Conservation (phyloP, 2,113 vertebrate genomes). For the Nesogale talazaci region DNA sequence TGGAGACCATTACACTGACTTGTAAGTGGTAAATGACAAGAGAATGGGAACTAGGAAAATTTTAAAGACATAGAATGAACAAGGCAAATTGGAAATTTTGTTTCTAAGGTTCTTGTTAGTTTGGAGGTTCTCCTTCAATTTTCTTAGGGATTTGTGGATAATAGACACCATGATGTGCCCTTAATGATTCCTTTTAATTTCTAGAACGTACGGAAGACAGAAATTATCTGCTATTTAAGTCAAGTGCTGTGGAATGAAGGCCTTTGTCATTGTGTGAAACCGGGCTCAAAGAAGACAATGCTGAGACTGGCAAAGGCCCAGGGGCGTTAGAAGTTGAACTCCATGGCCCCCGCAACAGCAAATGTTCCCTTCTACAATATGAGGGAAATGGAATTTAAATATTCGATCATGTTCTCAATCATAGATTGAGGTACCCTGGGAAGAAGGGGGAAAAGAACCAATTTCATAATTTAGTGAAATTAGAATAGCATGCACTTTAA, state of each 20-base stretch:
- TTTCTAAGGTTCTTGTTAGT: not conserved
- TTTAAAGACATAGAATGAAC: constrained; percentile 15
- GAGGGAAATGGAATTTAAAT: not conserved
- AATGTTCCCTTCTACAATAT: not conserved
- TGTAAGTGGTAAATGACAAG: constrained; percentile 26
- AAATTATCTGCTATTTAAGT: not conserved
- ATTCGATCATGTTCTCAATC: not conserved
- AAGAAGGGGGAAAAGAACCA: not conserved
- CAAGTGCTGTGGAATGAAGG: not conserved
- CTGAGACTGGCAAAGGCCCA: no score
- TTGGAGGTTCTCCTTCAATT: not conserved
- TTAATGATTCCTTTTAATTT: not conserved
- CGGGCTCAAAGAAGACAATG: not conserved
- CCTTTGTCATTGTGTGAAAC: not conserved
- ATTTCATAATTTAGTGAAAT: not conserved
- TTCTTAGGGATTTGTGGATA: not conserved
- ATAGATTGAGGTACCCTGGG: not conserved
- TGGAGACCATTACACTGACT: constrained; percentile 30
- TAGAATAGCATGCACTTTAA: not conserved
- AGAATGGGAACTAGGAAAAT: not conserved
- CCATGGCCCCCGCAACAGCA: not conserved
- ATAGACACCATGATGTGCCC: no score
- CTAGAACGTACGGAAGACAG: not conserved
- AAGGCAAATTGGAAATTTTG: not conserved
- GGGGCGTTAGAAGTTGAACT: no score